A percentile compares a stretch with the other conserved stretches of the same genome.
Evolutionary conservation across 2,888 invertebrate genomes (phyloP).

Genomic region (Dicranocentrus wangi): DNA sequence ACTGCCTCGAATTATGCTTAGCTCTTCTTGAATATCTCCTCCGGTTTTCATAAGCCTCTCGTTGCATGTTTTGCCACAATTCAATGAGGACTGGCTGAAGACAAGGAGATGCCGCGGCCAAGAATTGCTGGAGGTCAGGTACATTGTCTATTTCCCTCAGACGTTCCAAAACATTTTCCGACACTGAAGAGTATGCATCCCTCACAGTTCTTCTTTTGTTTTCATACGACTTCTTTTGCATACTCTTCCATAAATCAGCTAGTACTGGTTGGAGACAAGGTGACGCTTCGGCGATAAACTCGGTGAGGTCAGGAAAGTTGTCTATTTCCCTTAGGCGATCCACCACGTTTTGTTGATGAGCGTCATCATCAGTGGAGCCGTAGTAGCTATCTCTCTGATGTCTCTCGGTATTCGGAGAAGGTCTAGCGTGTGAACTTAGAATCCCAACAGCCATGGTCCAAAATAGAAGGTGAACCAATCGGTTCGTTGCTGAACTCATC

Average conservation of each 20-base stretch:
- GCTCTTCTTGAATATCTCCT: background rate
- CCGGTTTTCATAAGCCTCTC: slow-evolving; percentile 41
- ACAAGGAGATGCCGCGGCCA: slow-evolving; percentile 42
- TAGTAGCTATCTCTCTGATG: too few relatives aligned
- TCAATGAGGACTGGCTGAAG: slow-evolving; percentile 52
- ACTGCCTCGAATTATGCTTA: too few relatives aligned
- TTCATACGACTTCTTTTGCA: slow-evolving; percentile 42
- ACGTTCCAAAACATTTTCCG: slow-evolving; percentile 24
- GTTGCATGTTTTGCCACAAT: slow-evolving; percentile 51
- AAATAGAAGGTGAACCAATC: too few relatives aligned
- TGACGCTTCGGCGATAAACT: slow-evolving; percentile 46
- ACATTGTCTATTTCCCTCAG: slow-evolving; percentile 39
- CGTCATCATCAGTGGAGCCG: too few relatives aligned
- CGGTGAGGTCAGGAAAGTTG: slow-evolving; percentile 19
- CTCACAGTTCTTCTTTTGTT: slow-evolving; percentile 14
- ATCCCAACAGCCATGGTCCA: too few relatives aligned
- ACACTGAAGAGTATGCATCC: background rate
- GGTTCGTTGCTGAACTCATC: too few relatives aligned
- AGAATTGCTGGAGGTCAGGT: slow-evolving; percentile 35
- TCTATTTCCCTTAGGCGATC: slow-evolving; percentile 51
- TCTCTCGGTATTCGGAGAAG: too few relatives aligned
- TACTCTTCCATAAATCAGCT: slow-evolving; percentile 50
- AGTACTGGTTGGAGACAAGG: slow-evolving; percentile 54
- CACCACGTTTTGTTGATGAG: slow-evolving; percentile 24
- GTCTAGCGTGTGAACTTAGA: too few relatives aligned